Conservation (phyloP, 37 sponge, comb jelly and placozoan species). For the Amphimedon queenslandica region DNA sequence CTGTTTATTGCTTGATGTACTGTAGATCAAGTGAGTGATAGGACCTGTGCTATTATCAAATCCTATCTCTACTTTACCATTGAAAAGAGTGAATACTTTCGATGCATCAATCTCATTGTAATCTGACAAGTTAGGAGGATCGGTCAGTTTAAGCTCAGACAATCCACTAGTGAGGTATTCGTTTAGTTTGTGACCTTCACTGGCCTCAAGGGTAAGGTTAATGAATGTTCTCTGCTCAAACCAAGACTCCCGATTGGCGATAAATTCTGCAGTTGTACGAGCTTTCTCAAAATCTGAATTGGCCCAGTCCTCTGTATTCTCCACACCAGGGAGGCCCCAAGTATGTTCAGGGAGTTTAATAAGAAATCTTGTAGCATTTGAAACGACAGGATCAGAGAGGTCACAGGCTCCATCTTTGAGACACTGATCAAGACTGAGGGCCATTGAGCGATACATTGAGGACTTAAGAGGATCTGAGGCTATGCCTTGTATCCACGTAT, state of each 20-base stretch:
- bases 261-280: not conserved
- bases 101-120: conserved; percentile 2
- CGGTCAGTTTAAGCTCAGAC: not conserved
- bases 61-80: conserved; percentile 1
- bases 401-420: conserved; percentile 2
- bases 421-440: conserved; percentile 6
- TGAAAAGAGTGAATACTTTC: conserved; percentile 2
- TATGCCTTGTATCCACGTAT: conserved; percentile 68
- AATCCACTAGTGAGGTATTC: not conserved
- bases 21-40: not conserved
- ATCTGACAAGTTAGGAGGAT: conserved; percentile 12
- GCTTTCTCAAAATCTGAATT: conserved; percentile 33
- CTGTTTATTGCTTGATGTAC: not conserved
- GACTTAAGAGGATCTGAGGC: conserved; percentile 60
- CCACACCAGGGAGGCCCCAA: conserved; percentile 56
- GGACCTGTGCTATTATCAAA: conserved; percentile 7
- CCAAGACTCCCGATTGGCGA: conserved; percentile 34
- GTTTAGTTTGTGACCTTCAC: conserved; percentile 16
- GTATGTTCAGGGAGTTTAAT: conserved; percentile 68
- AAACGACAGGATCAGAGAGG: not conserved
- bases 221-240: conserved; percentile 44
- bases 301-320: conserved; percentile 35
- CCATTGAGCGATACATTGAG: conserved; percentile 32
- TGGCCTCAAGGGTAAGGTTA: conserved; percentile 20
- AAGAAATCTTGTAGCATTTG: conserved; percentile 29